These are phyloP conservation scores for Parauchenoglanis ngamensis DNA, from an alignment of 2,797 vertebrate genomes.

Conservation along the genomic window DNA sequence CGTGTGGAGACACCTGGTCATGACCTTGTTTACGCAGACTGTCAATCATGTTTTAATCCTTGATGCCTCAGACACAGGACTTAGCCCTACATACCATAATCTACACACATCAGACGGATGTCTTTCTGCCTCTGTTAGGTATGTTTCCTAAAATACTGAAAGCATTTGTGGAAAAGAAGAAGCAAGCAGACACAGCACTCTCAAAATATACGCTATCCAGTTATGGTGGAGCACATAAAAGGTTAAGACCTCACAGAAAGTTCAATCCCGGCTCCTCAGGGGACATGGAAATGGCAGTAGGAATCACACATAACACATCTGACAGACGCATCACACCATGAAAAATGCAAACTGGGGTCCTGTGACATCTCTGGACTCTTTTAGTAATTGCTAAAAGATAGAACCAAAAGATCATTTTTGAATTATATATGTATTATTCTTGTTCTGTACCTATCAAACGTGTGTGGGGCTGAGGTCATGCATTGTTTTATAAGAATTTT, in stretches of 20 bases:
- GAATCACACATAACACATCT: constrained; percentile 31
- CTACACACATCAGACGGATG: neutral
- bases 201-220: neutral
- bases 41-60: neutral
- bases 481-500: neutral
- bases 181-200: constrained; percentile 6
- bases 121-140: neutral
- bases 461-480: neutral
- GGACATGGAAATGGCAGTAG: constrained; percentile 9
- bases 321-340: constrained; percentile 26
- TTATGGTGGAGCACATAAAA: constrained; percentile 4
- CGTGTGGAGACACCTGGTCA: neutral
- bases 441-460: neutral
- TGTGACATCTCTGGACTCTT: constrained; percentile 17
- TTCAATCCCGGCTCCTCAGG: constrained; percentile 6
- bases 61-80: neutral
- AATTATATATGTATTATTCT: neutral
- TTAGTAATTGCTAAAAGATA: neutral
- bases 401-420: neutral
- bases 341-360: constrained; percentile 16
- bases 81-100: neutral
- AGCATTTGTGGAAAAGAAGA: constrained; percentile 10
- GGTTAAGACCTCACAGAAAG: neutral
- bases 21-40: constrained; percentile 6
- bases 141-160: neutral